Percentiles rank a stretch among this genome's conserved stretches.
Evolutionary conservation across 2,888 invertebrate genomes (phyloP).

Genomic region (Elmis aenea): DNA sequence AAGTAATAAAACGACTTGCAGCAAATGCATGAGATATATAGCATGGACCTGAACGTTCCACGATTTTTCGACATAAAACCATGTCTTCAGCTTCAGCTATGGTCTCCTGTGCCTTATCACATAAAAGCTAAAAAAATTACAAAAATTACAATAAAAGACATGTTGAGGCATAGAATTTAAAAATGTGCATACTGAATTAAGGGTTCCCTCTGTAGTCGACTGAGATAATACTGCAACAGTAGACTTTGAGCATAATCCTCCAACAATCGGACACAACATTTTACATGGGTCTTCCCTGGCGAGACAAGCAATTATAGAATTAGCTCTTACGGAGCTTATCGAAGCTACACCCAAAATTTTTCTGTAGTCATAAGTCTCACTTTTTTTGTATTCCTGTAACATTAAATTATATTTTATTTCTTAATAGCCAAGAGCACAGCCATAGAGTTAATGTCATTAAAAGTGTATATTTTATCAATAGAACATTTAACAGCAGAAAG

Average conservation of each 20-base stretch:
- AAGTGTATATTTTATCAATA: too few species aligned
- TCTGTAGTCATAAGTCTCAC: slow-evolving; percentile 33
- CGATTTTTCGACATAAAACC: slow-evolving; percentile 28
- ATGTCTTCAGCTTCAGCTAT: slow-evolving; percentile 34
- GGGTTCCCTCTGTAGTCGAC: slow-evolving; percentile 30
- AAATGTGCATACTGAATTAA: too few species aligned
- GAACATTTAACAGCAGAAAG: too few species aligned
- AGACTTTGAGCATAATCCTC: slow-evolving; percentile 35
- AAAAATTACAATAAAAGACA: too few species aligned
- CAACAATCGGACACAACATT: slow-evolving; percentile 38
- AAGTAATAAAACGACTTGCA: slow-evolving; percentile 37
- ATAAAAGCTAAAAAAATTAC: too few species aligned
- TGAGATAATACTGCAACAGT: slow-evolving; percentile 40
- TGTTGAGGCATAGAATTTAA: too few species aligned
- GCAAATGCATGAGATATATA: slow-evolving; percentile 35
- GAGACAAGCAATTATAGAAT: slow-evolving; percentile 31
- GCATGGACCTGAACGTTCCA: slow-evolving; percentile 30
- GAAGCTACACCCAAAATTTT: slow-evolving; percentile 39
- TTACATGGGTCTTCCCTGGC: slow-evolving; percentile 29
- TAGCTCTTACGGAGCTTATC: slow-evolving; percentile 32
- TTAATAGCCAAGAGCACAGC: too few species aligned
- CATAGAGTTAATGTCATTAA: too few species aligned
- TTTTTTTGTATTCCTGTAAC: slow-evolving; percentile 40
- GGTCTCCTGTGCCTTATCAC: slow-evolving; percentile 30
- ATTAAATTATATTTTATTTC: too few species aligned